These are phyloP conservation scores for Rhagoletis pomonella DNA, from an alignment of 1,140 invertebrate species.

Conservation along the genomic window DNA sequence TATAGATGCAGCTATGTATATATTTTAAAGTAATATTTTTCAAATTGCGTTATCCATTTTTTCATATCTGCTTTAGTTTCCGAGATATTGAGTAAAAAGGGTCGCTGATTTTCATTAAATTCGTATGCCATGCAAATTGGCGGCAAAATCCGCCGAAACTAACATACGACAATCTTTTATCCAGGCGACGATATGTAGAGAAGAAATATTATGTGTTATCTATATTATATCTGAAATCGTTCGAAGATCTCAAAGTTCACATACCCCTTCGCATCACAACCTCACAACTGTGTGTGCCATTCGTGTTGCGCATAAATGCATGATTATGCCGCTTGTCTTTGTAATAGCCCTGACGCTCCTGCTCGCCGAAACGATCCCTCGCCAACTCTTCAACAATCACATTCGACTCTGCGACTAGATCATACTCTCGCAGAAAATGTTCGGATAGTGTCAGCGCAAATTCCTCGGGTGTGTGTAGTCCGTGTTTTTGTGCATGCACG, in stretches of 20 bases:
- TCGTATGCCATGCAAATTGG: too few species aligned
- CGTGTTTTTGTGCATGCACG: slow-evolving; percentile 49
- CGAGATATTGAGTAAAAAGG: too few species aligned
- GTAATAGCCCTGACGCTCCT: slow-evolving; percentile 43
- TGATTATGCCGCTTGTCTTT: slow-evolving; percentile 45
- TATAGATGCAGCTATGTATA: too few species aligned
- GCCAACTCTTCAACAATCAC: slow-evolving; percentile 34
- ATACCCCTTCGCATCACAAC: slow-evolving; percentile 36
- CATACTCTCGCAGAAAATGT: slow-evolving; percentile 49
- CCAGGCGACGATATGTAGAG: too few species aligned
- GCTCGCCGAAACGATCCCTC: slow-evolving; percentile 52
- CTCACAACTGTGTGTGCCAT: slow-evolving; percentile 36
- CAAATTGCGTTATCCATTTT: too few species aligned
- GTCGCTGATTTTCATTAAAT: too few species aligned
- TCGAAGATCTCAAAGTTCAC: not conserved
- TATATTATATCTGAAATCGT: too few species aligned
- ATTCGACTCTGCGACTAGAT: slow-evolving; percentile 25
- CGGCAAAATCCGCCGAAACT: too few species aligned
- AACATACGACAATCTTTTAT: too few species aligned
- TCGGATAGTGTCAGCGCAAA: slow-evolving; percentile 40
- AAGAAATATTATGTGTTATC: too few species aligned
- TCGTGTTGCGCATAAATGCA: slow-evolving; percentile 25
- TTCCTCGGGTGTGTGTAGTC: slow-evolving; percentile 40
- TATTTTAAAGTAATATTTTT: too few species aligned
- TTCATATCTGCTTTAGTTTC: too few species aligned